Base-by-base conservation (phyloP, 2,888 invertebrate genomes). In the Sinhomidia bicolor region DNA sequence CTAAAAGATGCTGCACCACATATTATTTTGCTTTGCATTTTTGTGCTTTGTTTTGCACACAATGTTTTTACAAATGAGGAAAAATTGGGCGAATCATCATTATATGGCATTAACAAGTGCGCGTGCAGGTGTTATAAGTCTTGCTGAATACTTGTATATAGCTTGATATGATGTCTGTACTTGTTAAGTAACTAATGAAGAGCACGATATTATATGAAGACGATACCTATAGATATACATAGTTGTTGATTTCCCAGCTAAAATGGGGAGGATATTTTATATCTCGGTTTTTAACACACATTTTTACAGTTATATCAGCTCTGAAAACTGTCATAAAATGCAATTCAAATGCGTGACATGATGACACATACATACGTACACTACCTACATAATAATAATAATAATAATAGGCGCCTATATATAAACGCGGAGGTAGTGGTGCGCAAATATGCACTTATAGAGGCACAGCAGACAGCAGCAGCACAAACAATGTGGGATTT, bases 181-280 rank as follows among this genome's bases (percentile, higher is more conserved):
- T 57, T 57, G 6, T 3, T 1, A 60, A 32, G 79, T 68, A 68
- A 71, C 82, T 82, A 82, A 82, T 83, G 74, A 83, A 36, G 74
- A 74, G 74, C 83, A 83, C 74, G 83, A 74, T 74, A 54, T 54
- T 54, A 32, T 78, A 32, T 17, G 54, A 78, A 54, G 51, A 54
- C 26, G 44, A 23, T 44, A 71, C 20, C 26, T 17, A n/a, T n/a
- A n/a, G n/a, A n/a, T n/a, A n/a, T n/a, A n/a, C n/a, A n/a, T n/a
- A 3, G 47, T 29, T 71, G 74, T 51, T n/a, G 47, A 74, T 74
- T 26, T 74, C 47, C 74, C 44, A 10, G 47, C n/a, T 23, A 5
- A 44, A 74, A 12, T 12, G 23, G 29, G 47, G 51, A 23, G 47
- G 29, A 74, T 47, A 23, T 44, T 71, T 71, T 44, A 10, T 20